Base-by-base conservation (phyloP, 2,797 vertebrate species). In the Valencia hispanica region DNA sequence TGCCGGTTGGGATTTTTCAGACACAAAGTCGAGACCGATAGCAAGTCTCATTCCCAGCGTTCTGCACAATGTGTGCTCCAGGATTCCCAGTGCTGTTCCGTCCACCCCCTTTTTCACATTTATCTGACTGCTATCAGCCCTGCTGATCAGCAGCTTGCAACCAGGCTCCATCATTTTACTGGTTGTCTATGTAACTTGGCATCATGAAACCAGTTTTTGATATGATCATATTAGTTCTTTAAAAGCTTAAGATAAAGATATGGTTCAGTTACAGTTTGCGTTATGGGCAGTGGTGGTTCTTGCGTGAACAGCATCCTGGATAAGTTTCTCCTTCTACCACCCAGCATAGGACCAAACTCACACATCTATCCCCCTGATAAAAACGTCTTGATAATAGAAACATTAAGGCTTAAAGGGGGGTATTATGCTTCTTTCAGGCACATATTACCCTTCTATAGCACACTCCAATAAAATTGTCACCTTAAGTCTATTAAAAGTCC, bases 81-180 rank as follows among this genome's bases (percentile, higher is more conserved):
- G n/a, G 43, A 72, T 72, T n/a, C 69, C 55, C 50, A 32, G 59
- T 25, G 48, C 48, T 41, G 32, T 39, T 53, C 30, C 61, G n/a
- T n/a, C 61, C 34, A 41, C 20, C 53, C 51, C 51, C 34, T 59
- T 32, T 47, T 72, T 32, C n/a, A 77, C 41, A 74, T 68, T 55
- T 39, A n/a, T 77, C 61, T 73, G 51, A 65, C 65, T 55, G 47
- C 39, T 70, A 69, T 53, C 20, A 41, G 65, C 45, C 53, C 18
- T 61, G 47, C 27, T 63, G 63, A 81, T 73, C 79, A 73, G 73
- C 57, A 70, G 50, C 41, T 63, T 70, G 36, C 45, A 73, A 30
- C 45, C 32, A 30, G 34, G 32, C 50, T 39, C 32, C 50, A 0
- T 20, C 0, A 0, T 20, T 32, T 41, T 20, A 20, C 30, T 70